Conservation (phyloP, 2,797 vertebrate genomes). For the Alouatta caraya region DNA sequence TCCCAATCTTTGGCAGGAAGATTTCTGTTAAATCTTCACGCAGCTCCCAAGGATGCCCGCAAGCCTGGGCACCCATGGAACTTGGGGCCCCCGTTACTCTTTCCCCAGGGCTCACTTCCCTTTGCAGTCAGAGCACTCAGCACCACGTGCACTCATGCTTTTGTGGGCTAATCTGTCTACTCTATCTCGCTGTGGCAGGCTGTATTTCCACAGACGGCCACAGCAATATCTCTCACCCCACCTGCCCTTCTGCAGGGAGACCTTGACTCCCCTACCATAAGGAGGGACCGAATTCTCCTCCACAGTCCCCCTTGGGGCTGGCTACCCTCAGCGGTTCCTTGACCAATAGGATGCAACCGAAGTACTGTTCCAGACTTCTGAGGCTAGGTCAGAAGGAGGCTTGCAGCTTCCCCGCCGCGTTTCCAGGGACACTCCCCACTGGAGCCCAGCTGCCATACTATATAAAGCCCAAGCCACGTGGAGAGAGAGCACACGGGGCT, state of each 20-base stretch:
- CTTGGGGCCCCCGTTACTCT: fast-evolving
- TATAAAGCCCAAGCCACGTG: neutral
- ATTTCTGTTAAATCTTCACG: neutral
- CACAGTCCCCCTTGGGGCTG: neutral
- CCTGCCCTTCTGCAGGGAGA: neutral
- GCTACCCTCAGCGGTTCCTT: neutral
- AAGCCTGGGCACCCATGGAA: neutral
- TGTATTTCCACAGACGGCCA: neutral
- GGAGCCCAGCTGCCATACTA: neutral
- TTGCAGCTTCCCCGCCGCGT: neutral
- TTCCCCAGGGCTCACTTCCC: neutral
- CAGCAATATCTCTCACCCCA: too few relatives aligned
- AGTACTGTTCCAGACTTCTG: neutral
- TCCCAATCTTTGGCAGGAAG: neutral
- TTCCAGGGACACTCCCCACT: neutral
- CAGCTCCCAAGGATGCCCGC: neutral
- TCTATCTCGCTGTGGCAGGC: neutral
- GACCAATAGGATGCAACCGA: fast-evolving
- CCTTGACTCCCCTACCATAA: neutral
- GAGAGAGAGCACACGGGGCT: fast-evolving
- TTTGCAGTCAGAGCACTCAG: too few relatives aligned
- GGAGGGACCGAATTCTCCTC: neutral
- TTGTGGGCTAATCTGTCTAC: neutral
- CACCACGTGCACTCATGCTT: fast-evolving
- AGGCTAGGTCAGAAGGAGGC: neutral